phyloP scores from a whole-genome alignment of 2,797 vertebrate species.

The Chaunax sp. region DNA sequence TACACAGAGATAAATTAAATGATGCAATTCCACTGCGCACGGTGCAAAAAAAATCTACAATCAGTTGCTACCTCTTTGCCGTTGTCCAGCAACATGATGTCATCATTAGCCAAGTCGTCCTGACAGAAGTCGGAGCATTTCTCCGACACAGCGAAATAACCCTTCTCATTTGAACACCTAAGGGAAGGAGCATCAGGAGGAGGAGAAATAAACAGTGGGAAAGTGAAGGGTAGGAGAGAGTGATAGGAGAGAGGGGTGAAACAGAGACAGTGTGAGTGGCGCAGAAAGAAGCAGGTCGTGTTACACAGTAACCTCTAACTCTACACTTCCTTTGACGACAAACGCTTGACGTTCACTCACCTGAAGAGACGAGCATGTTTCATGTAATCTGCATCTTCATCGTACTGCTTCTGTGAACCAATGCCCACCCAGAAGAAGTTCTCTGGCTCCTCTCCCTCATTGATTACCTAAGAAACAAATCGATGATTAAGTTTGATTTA shows the following conservation, averaged over 20 bases:
- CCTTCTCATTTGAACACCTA: slow-evolving; percentile 98
- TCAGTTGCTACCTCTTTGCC: slow-evolving; percentile 87
- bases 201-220: not conserved
- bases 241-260: not conserved
- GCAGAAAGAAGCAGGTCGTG: not conserved
- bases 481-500: not conserved
- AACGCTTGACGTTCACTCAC: too few relatives aligned
- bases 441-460: slow-evolving; percentile 96
- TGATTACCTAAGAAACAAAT: slow-evolving; percentile 89
- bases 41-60: not conserved
- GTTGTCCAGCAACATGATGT: slow-evolving; percentile 98
- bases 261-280: not conserved
- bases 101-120: slow-evolving; percentile 96
- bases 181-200: not conserved
- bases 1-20: not conserved
- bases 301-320: not conserved
- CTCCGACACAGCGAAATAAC: slow-evolving; percentile 96
- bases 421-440: slow-evolving; percentile 99
- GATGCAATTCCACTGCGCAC: not conserved
- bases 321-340: not conserved
- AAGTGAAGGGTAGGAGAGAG: slow-evolving; percentile 66
- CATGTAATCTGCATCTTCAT: slow-evolving; percentile 97
- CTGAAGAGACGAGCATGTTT: slow-evolving; percentile 95
- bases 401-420: slow-evolving; percentile 92
- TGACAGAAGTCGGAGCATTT: slow-evolving; percentile 99